Base-by-base conservation (phyloP, 2,888 invertebrate genomes). In the Therioaphis trifolii region DNA sequence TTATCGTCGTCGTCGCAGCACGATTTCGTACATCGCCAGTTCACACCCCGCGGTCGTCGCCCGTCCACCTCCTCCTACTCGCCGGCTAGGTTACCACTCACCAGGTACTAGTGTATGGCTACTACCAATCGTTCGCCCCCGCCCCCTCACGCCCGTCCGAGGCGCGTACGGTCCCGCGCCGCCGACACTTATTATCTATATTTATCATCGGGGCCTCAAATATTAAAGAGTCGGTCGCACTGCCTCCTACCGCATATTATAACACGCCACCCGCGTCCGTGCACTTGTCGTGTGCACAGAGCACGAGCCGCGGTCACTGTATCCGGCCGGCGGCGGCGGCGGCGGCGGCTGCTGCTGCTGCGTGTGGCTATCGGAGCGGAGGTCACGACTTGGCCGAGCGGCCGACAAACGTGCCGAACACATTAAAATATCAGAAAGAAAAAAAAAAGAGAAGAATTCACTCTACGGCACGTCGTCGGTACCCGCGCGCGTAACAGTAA, bases 361-460 rank as follows among this genome's bases (percentile, higher is more conserved):
- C n/a, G 21, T 55, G 18, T n/a, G 55, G 68, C 40, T 40, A n/a
- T n/a, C 68, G n/a, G 68, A 18, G 35, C 40, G 68, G 68, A 68
- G 68, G 68, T 68, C 68, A 68, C 68, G 68, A 68, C 68, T 68
- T 68, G 68, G 68, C 68, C 35, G n/a, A 11, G 40, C 18, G 1
- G 35, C 68, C 35, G 29, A 29, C 35, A 68, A 40, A 68, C 68
- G 68, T 68, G 68, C 68, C 40, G n/a, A 40, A 68, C 40, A 68
- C 68, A 40, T 68, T 35, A 21, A 18, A 40, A 18, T 15, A 40
- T 40, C 15, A 29, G n/a, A n/a, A 68, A 7, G n/a, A 40, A 55
- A 4, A 21, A 55, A n/a, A 55, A 55, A 55, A 7, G n/a, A 55
- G 7, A 15, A 68, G 7, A 68, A 68, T n/a, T n/a, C n/a, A 29